phyloP scores from a whole-genome alignment of 1,140 invertebrate genomes.

The Lasioglossum baleicum region DNA sequence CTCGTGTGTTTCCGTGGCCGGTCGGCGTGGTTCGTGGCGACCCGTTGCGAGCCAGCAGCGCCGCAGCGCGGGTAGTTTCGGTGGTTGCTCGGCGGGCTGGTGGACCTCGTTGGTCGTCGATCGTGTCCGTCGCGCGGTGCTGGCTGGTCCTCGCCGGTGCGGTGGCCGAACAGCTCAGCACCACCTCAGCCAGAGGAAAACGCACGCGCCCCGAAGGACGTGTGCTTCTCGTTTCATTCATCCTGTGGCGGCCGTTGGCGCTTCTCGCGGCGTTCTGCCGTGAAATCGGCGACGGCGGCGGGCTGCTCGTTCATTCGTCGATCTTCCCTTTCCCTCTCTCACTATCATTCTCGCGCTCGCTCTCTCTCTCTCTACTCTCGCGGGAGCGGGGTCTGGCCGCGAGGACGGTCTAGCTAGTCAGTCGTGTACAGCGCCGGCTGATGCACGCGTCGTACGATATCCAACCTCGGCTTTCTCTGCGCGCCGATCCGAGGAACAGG shows the following conservation, averaged over 20 bases:
- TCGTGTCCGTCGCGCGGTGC: not conserved
- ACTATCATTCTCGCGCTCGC: not conserved
- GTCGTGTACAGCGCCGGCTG: conserved; percentile 56
- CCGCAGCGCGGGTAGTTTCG: conserved; percentile 49
- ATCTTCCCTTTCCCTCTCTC: not conserved
- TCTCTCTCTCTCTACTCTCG: conserved; percentile 7
- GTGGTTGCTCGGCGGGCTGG: not conserved
- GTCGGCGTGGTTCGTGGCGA: conserved; percentile 33
- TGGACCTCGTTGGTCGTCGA: conserved; percentile 32
- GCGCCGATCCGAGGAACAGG: not conserved
- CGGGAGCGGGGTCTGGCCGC: conserved; percentile 17
- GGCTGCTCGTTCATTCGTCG: conserved; percentile 26
- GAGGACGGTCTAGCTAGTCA: conserved; percentile 32
- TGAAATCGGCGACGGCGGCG: conserved; percentile 27
- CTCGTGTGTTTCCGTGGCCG: conserved; percentile 39
- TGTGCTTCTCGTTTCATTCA: conserved; percentile 38
- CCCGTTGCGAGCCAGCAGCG: conserved; percentile 23
- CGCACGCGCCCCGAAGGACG: conserved; percentile 42
- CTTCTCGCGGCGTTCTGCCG: not conserved
- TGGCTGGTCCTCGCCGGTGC: conserved; percentile 28
- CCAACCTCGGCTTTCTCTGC: no score
- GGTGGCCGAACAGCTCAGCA: conserved; percentile 27
- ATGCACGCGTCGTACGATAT: conserved; percentile 33
- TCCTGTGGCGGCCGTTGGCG: conserved; percentile 24
- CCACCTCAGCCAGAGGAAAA: conserved; percentile 10